A percentile compares a stretch with the other conserved stretches of the same genome.
These are phyloP conservation scores for Drosophila leontia DNA, from an alignment of 1,140 invertebrate genomes.

Conservation along the genomic window DNA sequence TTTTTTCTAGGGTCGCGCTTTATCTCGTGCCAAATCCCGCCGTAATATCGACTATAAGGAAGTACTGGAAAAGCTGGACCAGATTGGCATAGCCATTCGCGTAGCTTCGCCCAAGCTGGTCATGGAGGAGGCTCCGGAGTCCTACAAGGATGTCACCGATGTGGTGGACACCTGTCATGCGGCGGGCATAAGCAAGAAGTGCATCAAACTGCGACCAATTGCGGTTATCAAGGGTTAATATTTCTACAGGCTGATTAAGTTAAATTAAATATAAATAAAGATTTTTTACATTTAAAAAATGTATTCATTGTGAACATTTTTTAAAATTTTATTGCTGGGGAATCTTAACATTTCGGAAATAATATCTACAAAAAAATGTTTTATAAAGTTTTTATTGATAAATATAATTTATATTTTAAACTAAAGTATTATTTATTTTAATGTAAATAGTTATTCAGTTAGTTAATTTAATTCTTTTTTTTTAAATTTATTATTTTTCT, in stretches of 20 bases:
- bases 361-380: too few relatives aligned
- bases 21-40: slow-evolving; percentile 98
- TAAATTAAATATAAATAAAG: slow-evolving; percentile 22
- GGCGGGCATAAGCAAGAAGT: slow-evolving; percentile 98
- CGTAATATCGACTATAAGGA: slow-evolving; percentile 97
- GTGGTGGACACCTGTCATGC: slow-evolving; percentile 99
- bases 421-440: too few relatives aligned
- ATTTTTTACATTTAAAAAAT: slow-evolving; percentile 26
- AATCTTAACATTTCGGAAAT: neutral
- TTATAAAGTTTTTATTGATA: too few relatives aligned
- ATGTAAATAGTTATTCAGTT: too few relatives aligned
- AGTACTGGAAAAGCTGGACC: slow-evolving; percentile 94
- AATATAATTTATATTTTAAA: too few relatives aligned
- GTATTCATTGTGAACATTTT: neutral
- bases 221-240: slow-evolving; percentile 98
- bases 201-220: slow-evolving; percentile 98
- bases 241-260: slow-evolving; percentile 5
- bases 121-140: slow-evolving; percentile 99
- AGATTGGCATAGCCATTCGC: slow-evolving; percentile 96
- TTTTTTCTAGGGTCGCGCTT: slow-evolving; percentile 92
- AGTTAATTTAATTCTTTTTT: too few relatives aligned
- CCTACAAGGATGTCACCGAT: slow-evolving; percentile 99
- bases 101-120: slow-evolving; percentile 99
- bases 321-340: too few relatives aligned
- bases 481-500: too few relatives aligned